A percentile compares a stretch with the other conserved stretches of the same genome.
phyloP scores from a whole-genome alignment of 2,113 vertebrate species.

The Pseudopodoces humilis region DNA sequence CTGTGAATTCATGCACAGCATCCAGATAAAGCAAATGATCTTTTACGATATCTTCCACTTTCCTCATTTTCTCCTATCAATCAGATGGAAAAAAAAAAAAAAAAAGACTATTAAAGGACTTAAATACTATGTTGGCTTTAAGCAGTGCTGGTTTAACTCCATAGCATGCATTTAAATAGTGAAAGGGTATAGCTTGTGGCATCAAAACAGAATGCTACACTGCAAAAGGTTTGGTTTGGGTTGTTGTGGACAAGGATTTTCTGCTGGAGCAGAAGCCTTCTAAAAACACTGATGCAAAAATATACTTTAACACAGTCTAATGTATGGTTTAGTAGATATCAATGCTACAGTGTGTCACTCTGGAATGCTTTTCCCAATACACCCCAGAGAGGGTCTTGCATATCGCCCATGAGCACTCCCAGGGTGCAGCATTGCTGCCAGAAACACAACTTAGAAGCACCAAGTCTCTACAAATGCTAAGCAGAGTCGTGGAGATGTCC shows the following conservation, averaged over 20 bases:
- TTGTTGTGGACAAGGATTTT: not conserved
- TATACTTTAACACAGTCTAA: not conserved
- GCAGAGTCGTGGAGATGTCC: not conserved
- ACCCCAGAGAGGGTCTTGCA: not conserved
- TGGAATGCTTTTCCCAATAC: not conserved
- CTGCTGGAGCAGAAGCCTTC: not conserved
- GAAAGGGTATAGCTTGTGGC: not conserved
- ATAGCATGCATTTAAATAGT: not conserved
- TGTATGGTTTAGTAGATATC: not conserved
- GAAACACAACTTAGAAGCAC: not conserved
- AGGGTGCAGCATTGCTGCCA: not conserved
- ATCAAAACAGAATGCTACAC: not conserved
- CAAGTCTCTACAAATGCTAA: not conserved
- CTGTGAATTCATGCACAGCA: constrained; percentile 91
- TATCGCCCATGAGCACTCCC: not conserved
- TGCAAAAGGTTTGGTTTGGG: not conserved
- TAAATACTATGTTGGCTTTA: not conserved
- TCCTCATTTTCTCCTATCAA: constrained; percentile 87
- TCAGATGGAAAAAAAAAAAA: not conserved
- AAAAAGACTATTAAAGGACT: not conserved
- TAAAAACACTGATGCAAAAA: not conserved
- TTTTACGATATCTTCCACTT: constrained; percentile 87
- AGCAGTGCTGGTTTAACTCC: not conserved
- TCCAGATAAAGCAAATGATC: constrained; percentile 93
- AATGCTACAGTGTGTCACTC: not conserved